Percentiles rank a stretch among this genome's conserved stretches.
Conservation (phyloP, 2,888 invertebrate genomes). For the Camptogramma bilineatum region DNA sequence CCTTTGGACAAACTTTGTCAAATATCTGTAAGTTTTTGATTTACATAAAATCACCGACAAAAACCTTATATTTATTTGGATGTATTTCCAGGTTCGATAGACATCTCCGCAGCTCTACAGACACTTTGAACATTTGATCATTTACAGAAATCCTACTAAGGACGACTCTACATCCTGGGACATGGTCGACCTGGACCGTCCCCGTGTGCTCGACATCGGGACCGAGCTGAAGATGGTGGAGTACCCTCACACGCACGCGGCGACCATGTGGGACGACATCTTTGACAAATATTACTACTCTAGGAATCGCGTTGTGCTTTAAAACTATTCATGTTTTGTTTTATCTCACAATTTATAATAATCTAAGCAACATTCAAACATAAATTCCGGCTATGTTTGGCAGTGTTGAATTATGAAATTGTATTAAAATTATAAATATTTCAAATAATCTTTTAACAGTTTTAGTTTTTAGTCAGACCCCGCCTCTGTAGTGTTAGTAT, state of each 20-base stretch:
- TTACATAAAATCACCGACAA: not conserved
- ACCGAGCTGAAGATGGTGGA: conserved; percentile 60
- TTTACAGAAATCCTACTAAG: conserved; percentile 32
- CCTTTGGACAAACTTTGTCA: conserved; percentile 76
- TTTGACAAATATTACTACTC: conserved; percentile 72
- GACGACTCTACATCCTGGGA: conserved; percentile 57
- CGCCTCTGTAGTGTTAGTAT: not conserved
- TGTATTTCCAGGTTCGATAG: not conserved
- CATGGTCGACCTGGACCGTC: conserved; percentile 49
- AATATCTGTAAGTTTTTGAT: conserved; percentile 66
- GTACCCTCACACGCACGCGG: conserved; percentile 54
- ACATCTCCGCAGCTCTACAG: not conserved
- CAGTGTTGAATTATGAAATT: too few species aligned
- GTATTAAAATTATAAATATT: too few species aligned
- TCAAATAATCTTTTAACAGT: too few species aligned
- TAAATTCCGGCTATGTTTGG: not conserved
- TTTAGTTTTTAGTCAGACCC: too few species aligned
- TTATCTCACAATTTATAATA: not conserved
- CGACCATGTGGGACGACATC: conserved; percentile 68
- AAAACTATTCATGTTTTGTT: not conserved
- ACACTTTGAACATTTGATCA: not conserved
- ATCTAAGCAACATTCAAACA: not conserved
- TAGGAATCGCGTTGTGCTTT: conserved; percentile 45
- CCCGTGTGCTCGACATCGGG: conserved; percentile 65
- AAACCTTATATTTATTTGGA: too few species aligned